Evolutionary conservation across 2,797 vertebrate genomes (phyloP), one percentile per base, ranked within the genome.

Genomic region (Lepus oiostolus): DNA sequence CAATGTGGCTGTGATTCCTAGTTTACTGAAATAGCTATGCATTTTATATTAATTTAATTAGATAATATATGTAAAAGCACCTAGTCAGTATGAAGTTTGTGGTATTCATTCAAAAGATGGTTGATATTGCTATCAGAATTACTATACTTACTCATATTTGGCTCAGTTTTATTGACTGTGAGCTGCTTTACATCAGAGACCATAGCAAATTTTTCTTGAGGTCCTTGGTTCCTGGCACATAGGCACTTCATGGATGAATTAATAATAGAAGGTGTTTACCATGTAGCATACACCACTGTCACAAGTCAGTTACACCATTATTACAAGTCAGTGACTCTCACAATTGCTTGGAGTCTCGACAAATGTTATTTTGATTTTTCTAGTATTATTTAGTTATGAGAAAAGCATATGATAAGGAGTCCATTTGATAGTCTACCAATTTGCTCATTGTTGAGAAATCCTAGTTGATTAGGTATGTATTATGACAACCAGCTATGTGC

Each of bases 291-390:
- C 32, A 42, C 16, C 22, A 42, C 24, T 35, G 4, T 28, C 67
- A 24, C 19, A 95, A 88, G 67, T 38, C 24, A 68, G 4, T 52
- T 22, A 30, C 22, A 42, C 16, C 19, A 42, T 16, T n/a, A 5
- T 28, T 67, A 21, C 21, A 95, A 89, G 68, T 42, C 21, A 65
- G 4, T 50, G 24, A 28, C 19, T 58, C 19, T 58, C 54, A 17
- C 17, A 58, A 16, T 58, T 16, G 54, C 6, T 58, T 58, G 19
- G 54, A 58, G 54, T 58, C 67, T 91, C 21, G 93, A 60, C 70
- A 92, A 93, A 88, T 70, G 71, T 16, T 81, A 74, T 95, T 96
- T 95, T 85, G 85, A 91, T 94, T 94, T 58, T 91, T 95, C 13
- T 65, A 30, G 38, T 83, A 12, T 91, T 81, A 72, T 65, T 90